Conservation (phyloP, 2,797 vertebrate species). For the Scomberomorus guttatus region DNA sequence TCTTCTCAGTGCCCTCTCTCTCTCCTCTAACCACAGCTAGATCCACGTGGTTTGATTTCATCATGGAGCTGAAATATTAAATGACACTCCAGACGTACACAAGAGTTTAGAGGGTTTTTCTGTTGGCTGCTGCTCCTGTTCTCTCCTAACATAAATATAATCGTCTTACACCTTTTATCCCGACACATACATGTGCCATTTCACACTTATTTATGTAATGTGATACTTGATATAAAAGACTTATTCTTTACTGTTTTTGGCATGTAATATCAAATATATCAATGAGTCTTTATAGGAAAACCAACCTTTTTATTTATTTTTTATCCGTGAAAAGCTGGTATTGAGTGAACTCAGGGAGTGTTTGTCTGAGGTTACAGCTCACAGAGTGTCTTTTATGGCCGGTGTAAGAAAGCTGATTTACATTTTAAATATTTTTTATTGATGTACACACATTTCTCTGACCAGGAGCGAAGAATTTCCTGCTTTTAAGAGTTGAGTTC, state of each 20-base stretch:
- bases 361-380: background rate
- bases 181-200: no score
- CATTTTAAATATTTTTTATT: slow-evolving; percentile 21
- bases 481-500: background rate
- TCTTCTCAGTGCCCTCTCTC: background rate
- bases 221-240: background rate
- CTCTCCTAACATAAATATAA: background rate
- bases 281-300: background rate
- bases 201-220: background rate
- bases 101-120: background rate
- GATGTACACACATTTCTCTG: background rate
- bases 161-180: background rate
- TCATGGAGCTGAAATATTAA: background rate
- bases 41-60: slow-evolving; percentile 1
- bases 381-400: slow-evolving; percentile 5
- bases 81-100: background rate
- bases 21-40: no score
- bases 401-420: background rate
- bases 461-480: slow-evolving; percentile 1
- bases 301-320: no score
- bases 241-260: background rate
- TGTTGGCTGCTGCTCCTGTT: background rate
- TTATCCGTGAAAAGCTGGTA: background rate
- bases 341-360: background rate
- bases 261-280: background rate